Conservation (phyloP, 2,888 invertebrate species). For the Mylabris sibirica region DNA sequence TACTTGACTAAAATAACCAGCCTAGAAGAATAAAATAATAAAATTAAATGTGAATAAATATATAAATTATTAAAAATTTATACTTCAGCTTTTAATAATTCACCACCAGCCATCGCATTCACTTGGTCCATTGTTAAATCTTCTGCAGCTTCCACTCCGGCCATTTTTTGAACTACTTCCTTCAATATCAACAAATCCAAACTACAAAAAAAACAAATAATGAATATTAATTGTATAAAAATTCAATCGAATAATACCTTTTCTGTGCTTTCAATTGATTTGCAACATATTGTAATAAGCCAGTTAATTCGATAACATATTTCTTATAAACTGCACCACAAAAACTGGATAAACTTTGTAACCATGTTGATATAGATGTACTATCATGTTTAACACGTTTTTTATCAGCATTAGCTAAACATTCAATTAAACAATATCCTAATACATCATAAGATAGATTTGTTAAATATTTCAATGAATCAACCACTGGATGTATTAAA, state of each 20-base stretch:
- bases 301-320: constrained; percentile 94
- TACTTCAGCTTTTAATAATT: constrained; percentile 92
- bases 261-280: constrained; percentile 96
- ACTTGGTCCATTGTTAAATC: constrained; percentile 96
- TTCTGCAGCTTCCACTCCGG: constrained; percentile 96
- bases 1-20: constrained; percentile 96
- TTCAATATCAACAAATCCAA: constrained; percentile 91
- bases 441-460: constrained; percentile 95
- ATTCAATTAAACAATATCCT: constrained; percentile 94
- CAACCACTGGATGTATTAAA: constrained; percentile 84
- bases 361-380: constrained; percentile 91
- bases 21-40: constrained; percentile 66
- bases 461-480: constrained; percentile 95
- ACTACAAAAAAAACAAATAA: constrained; percentile 61
- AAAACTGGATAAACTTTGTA: constrained; percentile 94
- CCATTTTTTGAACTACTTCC: constrained; percentile 99
- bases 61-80: constrained; percentile 29
- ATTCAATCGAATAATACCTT: constrained; percentile 68
- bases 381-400: constrained; percentile 86
- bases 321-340: constrained; percentile 97
- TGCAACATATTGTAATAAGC: constrained; percentile 94
- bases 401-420: constrained; percentile 80
- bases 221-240: neutral
- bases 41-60: constrained; percentile 17
- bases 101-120: constrained; percentile 97